Base-by-base conservation (phyloP, 1,140 invertebrate species). In the Dendrolimus kikuchii region DNA sequence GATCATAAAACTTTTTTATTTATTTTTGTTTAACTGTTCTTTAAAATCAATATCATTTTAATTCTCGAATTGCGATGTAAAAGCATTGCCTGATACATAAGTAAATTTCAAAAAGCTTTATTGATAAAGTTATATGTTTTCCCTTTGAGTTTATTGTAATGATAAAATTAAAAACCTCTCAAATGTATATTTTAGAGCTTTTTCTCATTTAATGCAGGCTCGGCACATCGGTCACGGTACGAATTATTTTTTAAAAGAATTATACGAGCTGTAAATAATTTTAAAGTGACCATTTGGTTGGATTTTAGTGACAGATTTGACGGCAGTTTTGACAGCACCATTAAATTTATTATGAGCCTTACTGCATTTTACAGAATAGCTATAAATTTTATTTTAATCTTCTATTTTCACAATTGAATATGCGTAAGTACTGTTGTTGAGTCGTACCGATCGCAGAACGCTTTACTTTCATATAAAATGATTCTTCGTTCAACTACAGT, bases 241-340 rank as follows among this genome's bases (percentile, higher is more conserved):
- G 68, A 74, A 74, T 70, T 51, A 62, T 53, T 46, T 65, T 64
- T 53, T 44, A 60, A 68, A 72, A 73, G 65, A 71, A 71, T 71
- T 73, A 70, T 71, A 57, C 37, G 49, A 40, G 58, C 62, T 48
- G 55, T 75, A 77, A 80, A 80, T 80, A 71, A 73, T 70, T 58
- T 71, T 74, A 67, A 69, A 77, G 66, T 74, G 71, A 76, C 69
- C 69, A 51, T 68, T 69, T 61, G 53, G 51, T 53, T 48, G 64
- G 55, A 57, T 55, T 68, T 58, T 53, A 57, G 57, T 65, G 60
- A 68, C 57, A 65, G 53, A 71, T 70, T 66, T 68, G 59, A 55
- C 51, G 50, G 59, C 56, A 62, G 62, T 60, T 60, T 43, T 75
- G 65, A 70, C 61, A 57, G 52, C 43, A 23, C 60, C 59, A 59